Base-by-base conservation (phyloP, 2,113 vertebrate species). In the Gymnarchus niloticus region DNA sequence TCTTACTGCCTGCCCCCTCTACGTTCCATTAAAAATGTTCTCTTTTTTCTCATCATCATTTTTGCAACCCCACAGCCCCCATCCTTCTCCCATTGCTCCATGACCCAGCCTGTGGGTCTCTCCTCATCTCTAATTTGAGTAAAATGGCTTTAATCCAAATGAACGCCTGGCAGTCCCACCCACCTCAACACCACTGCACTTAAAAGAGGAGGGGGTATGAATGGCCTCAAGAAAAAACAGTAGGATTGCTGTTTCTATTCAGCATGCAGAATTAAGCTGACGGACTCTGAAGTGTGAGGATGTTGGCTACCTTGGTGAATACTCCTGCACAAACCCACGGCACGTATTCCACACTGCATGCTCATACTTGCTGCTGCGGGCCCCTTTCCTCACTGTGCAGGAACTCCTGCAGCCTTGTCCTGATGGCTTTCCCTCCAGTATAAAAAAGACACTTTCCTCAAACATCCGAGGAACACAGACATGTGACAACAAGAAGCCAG, bases 61-160 rank as follows among this genome's bases (percentile, higher is more conserved):
- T 19, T 51, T 44, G 23, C 83, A 37, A 14, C 61, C 4, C 73
- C 44, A 3, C 76, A n/a, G n/a, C 76, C 23, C 41, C 44, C 19
- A 87, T 73, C 65, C 61, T 37, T 73, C 52, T 65, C 81, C 49
- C 78, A 51, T 84, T n/a, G 59, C 56, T 77, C 80, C 76, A 52
- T 41, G 23, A 28, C 10, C 28, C 41, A 41, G 56, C 10, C 44
- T 77, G 82, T 41, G 56, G 48, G 69, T 57, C 77, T 87, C 46
- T 84, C 81, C 87, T 85, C 44, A 84, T 82, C 69, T 86, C 56
- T 86, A 83, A 85, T 87, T 87, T 88, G 83, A 65, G 14, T 65
- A 37, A 85, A 84, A 83, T 85, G 87, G 83, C 78, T 69, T 82
- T 54, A n/a, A 85, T 19, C 28, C 65, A 85, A 46, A 56, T 6